Evolutionary conservation across 2,113 vertebrate genomes (phyloP), one percentile per base, ranked within the genome.

Genomic region (Pampusana beccarii): DNA sequence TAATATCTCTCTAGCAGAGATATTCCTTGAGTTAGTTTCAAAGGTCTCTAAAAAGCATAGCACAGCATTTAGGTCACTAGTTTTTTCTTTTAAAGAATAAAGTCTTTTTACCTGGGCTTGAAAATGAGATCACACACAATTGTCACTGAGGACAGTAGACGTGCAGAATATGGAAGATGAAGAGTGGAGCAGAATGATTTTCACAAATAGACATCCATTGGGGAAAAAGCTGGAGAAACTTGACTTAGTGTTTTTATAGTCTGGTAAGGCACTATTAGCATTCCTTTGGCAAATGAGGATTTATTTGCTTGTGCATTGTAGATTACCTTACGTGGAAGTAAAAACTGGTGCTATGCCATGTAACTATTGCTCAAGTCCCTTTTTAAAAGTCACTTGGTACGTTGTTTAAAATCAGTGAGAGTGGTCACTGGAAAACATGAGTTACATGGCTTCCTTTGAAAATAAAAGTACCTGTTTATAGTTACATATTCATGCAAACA

Each of bases 401-500:
- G 83, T 94, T 1, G 1, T 93, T 95, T 93, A 96, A 95, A 88
- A 81, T 82, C 82, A 93, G 61, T 91, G 58, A 64, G 67, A 94
- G 70, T 1, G 3, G n/a, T 84, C 91, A 92, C 78, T 83, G 90
- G 94, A 86, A 96, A 93, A 89, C 78, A 50, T 94, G 95, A 93
- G 94, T 96, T 94, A 84, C 82, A 83, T 0, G 10, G 74, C 80
- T 96, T 96, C 91, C 86, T 96, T 1, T 5, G 12, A 92, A 97
- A 97, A 97, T 33, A 58, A 92, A 95, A 97, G 89, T 95, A 75
- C 13, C 72, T 92, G 60, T 97, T 98, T 97, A 96, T 78, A 95
- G 90, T 95, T 87, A 96, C 65, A 83, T 79, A 65, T 80, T 97
- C 88, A 96, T 87, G 81, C 82, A 97, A 86, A 85, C 66, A 93